Evolutionary conservation across 2,113 vertebrate genomes (phyloP).

Genomic region (Dicaeum eximium): DNA sequence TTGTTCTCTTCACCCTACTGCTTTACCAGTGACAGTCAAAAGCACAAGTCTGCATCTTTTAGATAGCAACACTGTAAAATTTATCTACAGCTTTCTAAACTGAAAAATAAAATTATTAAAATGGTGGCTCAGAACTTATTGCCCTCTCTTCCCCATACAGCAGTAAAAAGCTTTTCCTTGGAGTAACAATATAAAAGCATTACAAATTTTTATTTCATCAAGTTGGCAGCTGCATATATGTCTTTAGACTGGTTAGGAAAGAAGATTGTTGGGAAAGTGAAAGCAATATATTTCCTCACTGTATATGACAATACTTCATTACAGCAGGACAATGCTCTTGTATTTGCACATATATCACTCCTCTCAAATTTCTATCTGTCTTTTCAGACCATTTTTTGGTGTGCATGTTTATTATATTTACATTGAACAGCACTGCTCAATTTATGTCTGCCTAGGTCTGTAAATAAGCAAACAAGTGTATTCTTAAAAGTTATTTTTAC

Average conservation of each 20-base stretch:
- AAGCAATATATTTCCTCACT: background rate
- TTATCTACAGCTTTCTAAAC: background rate
- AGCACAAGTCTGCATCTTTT: slow-evolving; percentile 14
- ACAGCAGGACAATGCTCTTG: background rate
- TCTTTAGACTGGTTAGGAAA: background rate
- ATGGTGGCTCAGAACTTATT: background rate
- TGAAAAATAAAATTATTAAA: slow-evolving; percentile 22
- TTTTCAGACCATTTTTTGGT: background rate
- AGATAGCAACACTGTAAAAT: background rate
- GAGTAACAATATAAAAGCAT: slow-evolving; percentile 3
- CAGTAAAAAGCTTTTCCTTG: background rate
- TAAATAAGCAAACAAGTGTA: background rate
- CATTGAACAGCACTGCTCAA: background rate
- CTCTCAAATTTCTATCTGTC: background rate
- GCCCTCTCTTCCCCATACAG: background rate
- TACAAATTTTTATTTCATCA: background rate
- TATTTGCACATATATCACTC: background rate
- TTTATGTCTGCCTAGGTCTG: background rate
- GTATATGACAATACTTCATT: background rate
- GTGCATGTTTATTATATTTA: background rate
- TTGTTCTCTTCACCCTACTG: slow-evolving; percentile 1
- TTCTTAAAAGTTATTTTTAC: background rate
- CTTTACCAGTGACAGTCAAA: background rate
- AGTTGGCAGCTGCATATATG: background rate
- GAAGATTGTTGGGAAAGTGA: background rate